Evolutionary conservation across 2,888 invertebrate genomes (phyloP).

Genomic region (Tyria jacobaeae): DNA sequence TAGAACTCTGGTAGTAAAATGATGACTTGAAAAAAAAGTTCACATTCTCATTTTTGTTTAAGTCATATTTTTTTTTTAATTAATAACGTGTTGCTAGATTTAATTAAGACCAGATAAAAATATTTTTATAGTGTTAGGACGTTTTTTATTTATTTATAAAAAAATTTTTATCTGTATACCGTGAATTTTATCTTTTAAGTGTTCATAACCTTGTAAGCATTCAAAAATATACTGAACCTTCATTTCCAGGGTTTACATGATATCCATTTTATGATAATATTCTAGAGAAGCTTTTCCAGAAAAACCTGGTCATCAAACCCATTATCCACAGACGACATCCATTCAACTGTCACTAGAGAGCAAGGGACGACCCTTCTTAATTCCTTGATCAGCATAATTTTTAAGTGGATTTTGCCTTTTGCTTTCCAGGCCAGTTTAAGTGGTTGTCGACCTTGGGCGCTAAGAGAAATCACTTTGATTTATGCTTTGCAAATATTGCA

Average conservation of each 20-base stretch:
- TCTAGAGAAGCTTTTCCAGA: neutral
- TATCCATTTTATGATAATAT: neutral
- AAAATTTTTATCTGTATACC: neutral
- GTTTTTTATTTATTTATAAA: neutral
- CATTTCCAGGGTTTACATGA: neutral
- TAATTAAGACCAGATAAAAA: too few species aligned
- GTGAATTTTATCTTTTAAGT: neutral
- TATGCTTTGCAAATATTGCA: constrained; percentile 11
- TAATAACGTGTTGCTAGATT: too few species aligned
- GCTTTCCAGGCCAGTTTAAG: constrained; percentile 15
- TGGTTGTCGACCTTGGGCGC: constrained; percentile 16
- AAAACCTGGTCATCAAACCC: constrained; percentile 10
- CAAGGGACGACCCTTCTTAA: constrained; percentile 20
- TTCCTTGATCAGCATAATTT: constrained; percentile 25
- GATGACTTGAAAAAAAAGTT: too few species aligned
- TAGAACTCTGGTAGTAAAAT: too few species aligned
- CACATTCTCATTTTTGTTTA: too few species aligned
- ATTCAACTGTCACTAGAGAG: constrained; percentile 16
- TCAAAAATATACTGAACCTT: neutral
- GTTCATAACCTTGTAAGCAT: neutral
- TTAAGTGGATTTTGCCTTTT: constrained; percentile 20
- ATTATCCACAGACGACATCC: constrained; percentile 10
- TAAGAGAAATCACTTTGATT: constrained; percentile 12
- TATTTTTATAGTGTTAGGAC: too few species aligned
- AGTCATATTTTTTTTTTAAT: too few species aligned